Evolutionary conservation across 2,113 vertebrate genomes (phyloP), one percentile per base, ranked within the genome.

Genomic region (Amia ocellicauda): DNA sequence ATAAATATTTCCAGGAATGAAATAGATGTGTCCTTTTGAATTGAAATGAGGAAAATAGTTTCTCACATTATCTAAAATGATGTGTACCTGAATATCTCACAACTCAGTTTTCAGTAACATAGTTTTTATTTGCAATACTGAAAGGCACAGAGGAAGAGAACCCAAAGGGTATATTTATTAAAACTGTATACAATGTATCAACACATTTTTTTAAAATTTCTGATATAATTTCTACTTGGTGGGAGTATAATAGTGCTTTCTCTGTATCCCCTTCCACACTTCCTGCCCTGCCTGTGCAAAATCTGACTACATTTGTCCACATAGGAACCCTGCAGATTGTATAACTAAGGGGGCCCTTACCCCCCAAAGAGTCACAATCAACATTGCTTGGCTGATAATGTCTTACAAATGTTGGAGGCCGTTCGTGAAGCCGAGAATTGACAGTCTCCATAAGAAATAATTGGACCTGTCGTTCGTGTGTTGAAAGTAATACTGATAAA

Each of bases 401-500:
- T 26, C 49, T 61, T 31, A 54, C 22, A 67, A 41, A 42, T 60
- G 58, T 49, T 42, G n/a, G 11, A 56, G 58, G 66, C 45, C 24
- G 49, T 7, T 43, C 14, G 23, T 59, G 36, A 20, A 45, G 51
- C 22, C 24, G 51, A 43, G 26, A 54, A 50, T 29, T 3, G 40
- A 19, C 50, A 57, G 40, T 47, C 22, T 58, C 41, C 52, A 28
- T 69, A 66, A 63, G 26, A 65, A 9, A 47, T 54, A 47, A 65
- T 77, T 64, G 64, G 29, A 59, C 49, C 20, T 36, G 47, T 14
- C 41, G 16, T 56, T 54, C 24, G 36, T 45, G 62, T 59, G 54
- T 72, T 68, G 52, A 58, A 72, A 47, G 73, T 52, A 51, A 55
- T 64, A 66, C 19, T 74, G 65, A 70, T 58, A 52, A 63, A 58